These are phyloP conservation scores for Netelia virgata DNA, from an alignment of 2,888 invertebrate genomes.

Conservation along the genomic window DNA sequence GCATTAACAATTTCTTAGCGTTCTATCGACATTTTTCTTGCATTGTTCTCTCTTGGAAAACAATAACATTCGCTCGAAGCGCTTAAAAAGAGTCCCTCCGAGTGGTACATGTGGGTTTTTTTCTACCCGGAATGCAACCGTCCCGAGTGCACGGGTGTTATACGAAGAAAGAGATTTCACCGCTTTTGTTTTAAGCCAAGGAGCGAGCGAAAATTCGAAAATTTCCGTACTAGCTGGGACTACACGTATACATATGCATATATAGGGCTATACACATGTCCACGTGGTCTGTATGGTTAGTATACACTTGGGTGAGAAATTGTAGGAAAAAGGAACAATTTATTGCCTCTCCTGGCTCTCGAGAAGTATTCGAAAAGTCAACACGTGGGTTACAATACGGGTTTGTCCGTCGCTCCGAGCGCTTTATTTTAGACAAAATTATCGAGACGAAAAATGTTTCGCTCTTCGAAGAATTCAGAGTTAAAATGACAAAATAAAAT, in stretches of 20 bases:
- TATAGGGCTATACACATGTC: background rate
- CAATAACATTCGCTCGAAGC: background rate
- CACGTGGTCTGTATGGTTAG: slow-evolving; percentile 24
- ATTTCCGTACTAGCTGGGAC: slow-evolving; percentile 50
- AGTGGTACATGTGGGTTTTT: background rate
- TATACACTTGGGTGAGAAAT: slow-evolving; percentile 37
- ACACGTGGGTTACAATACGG: slow-evolving; percentile 51
- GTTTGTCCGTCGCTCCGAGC: background rate
- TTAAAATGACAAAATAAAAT: background rate
- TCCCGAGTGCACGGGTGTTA: background rate
- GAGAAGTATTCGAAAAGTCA: slow-evolving; percentile 42
- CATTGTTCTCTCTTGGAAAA: background rate
- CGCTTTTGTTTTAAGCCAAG: slow-evolving; percentile 60
- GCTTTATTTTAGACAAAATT: slow-evolving; percentile 29
- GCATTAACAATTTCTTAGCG: slow-evolving; percentile 1
- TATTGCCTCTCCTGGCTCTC: slow-evolving; percentile 48
- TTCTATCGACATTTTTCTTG: background rate
- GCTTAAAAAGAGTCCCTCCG: background rate
- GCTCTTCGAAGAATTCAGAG: slow-evolving; percentile 5
- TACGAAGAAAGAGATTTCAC: slow-evolving; percentile 22
- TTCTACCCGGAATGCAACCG: slow-evolving; percentile 10
- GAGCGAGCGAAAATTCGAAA: slow-evolving; percentile 44
- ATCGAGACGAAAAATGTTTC: slow-evolving; percentile 12
- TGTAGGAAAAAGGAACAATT: slow-evolving; percentile 58
- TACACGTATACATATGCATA: background rate